A percentile compares a stretch with the other conserved stretches of the same genome.
Evolutionary conservation across 2,797 vertebrate genomes (phyloP).

Genomic region (Melanotaenia nigrans): DNA sequence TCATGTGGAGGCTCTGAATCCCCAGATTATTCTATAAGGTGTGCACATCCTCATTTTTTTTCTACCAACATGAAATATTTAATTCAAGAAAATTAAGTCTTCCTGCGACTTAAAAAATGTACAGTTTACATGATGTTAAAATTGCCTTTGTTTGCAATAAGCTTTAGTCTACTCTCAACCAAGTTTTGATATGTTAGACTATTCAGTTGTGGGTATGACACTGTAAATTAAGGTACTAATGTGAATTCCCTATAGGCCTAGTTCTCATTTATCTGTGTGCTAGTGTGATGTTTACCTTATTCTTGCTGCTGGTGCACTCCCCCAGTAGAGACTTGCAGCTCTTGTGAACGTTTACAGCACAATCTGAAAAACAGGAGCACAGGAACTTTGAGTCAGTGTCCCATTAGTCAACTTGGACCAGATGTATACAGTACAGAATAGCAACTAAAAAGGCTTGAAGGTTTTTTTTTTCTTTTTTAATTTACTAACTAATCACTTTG

Average conservation of each 20-base stretch:
- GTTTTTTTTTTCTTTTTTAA: background rate
- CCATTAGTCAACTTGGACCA: slow-evolving; percentile 12
- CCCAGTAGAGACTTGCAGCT: slow-evolving; percentile 88
- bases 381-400: slow-evolving; percentile 39
- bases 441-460: background rate
- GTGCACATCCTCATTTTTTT: too few species aligned
- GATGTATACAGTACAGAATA: slow-evolving; percentile 4
- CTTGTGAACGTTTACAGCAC: slow-evolving; percentile 91
- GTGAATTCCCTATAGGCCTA: background rate
- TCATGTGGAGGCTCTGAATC: too few species aligned
- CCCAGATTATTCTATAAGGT: too few species aligned
- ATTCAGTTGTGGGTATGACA: background rate
- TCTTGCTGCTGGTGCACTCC: slow-evolving; percentile 88
- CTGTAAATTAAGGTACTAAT: background rate
- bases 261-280: slow-evolving; percentile 10
- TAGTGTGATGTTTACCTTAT: slow-evolving; percentile 83
- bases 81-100: background rate
- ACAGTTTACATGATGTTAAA: background rate
- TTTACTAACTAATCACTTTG: slow-evolving; percentile 6
- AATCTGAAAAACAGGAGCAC: slow-evolving; percentile 81
- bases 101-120: background rate
- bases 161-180: background rate
- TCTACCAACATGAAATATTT: too few species aligned
- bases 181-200: background rate
- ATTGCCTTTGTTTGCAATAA: background rate